phyloP scores from a whole-genome alignment of 2,888 invertebrate species.

The Sinelater perroti region DNA sequence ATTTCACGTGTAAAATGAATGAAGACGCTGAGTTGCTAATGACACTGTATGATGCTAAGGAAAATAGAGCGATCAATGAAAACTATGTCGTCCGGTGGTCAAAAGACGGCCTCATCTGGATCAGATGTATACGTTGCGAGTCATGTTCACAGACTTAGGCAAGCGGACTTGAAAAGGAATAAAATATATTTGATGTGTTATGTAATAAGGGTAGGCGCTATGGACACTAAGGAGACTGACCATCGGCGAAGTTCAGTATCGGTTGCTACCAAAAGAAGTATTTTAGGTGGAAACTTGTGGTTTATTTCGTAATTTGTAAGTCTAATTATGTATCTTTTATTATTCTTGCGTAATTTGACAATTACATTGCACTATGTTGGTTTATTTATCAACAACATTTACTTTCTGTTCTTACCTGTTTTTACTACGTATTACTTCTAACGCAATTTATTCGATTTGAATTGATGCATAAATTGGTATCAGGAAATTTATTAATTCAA shows the following conservation, averaged over 20 bases:
- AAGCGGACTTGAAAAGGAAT: conserved; percentile 83
- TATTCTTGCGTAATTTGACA: too few relatives aligned
- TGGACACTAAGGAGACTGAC: conserved; percentile 85
- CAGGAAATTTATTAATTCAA: too few relatives aligned
- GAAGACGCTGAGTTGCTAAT: conserved; percentile 88
- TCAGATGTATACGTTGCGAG: conserved; percentile 79
- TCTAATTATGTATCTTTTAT: too few relatives aligned
- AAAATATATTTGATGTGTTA: conserved; percentile 91
- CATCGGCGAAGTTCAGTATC: conserved; percentile 71
- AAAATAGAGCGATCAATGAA: conserved; percentile 84
- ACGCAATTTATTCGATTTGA: too few relatives aligned
- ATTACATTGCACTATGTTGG: too few relatives aligned
- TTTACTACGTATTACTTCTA: too few relatives aligned
- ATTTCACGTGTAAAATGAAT: conserved; percentile 88
- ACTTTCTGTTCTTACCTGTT: too few relatives aligned
- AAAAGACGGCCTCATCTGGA: conserved; percentile 75
- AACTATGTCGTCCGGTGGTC: conserved; percentile 88
- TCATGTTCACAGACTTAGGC: conserved; percentile 91
- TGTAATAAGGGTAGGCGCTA: conserved; percentile 86
- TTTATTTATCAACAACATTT: too few relatives aligned
- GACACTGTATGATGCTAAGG: conserved; percentile 83
- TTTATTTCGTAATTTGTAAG: too few relatives aligned
- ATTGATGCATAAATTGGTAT: too few relatives aligned
- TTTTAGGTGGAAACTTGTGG: too few relatives aligned
- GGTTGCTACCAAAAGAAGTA: conserved; percentile 56